Base-by-base conservation (phyloP, 2,888 invertebrate species). In the Hybos culiciformis region DNA sequence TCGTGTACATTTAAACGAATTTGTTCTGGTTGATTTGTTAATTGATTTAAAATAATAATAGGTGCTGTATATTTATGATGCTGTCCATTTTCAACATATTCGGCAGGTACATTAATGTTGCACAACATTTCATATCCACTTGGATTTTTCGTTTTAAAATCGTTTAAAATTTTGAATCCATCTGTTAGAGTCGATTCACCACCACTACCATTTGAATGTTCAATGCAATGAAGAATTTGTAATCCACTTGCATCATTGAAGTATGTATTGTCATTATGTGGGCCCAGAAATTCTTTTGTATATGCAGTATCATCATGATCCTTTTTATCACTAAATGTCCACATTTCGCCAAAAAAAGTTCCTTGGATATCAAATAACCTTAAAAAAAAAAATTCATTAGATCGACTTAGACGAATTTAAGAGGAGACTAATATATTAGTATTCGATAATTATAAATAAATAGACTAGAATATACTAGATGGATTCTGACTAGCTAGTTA, bases 201-300 rank as follows among this genome's bases (percentile, higher is more conserved):
- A 0, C 87, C 86, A 1, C 58, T 62, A 0, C 77, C 77, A 9
- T 73, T 70, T n/a, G n/a, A n/a, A 2, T 51, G 47, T 39, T 68
- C 55, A 20, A 77, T 56, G 51, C 76, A 75, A 54, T 80, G 78
- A 41, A 80, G 71, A 4, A 75, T 70, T 61, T 77, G 73, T 23
- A 75, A 56, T 0, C 85, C 85, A 38, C 80, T 75, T 2, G 84
- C 75, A 59, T 83, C 78, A 41, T 73, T 74, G 51, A 83, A 82
- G 56, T 86, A 88, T 0, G 83, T 84, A 42, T 77, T 81, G 56
- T 87, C 87, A 4, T 77, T 84, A 56, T 88, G 87, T 1, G 77
- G 71, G 3, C 77, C 78, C 1, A 88, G 65, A 14, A 72, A 72
- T 4, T 75, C 63, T 31, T 72, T 77, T 0, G 79, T 76, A 54